Evolutionary conservation across 1,140 invertebrate species (phyloP), one percentile per base, ranked within the genome.

Genomic region (Cyrtorhinus lividipennis): DNA sequence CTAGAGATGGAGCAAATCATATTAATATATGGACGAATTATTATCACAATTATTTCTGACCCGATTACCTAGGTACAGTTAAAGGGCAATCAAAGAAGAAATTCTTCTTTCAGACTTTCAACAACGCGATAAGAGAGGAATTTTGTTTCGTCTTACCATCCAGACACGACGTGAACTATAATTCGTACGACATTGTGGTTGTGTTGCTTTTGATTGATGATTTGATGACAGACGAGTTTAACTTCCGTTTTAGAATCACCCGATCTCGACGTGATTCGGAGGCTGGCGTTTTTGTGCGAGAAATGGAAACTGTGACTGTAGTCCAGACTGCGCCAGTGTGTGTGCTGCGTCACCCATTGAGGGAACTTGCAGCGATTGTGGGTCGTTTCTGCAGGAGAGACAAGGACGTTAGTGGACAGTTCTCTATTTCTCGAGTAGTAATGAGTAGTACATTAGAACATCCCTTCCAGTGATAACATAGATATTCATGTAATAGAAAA

Each of bases 261-360:
- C 22, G 67, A 62, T 0, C 66, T 65, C 1, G 64, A 66, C 24
- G 71, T 64, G n/a, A 71, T 69, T 0, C 83, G 27, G 2, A 89
- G 75, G 0, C 84, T 85, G 0, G 84, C 83, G 68, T 88, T 88
- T 69, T 81, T 80, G 63, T 82, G 81, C 57, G 84, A 83, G 70
- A 88, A 86, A 61, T 81, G 82, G 72, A 86, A 88, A 20, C 82
- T 81, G 67, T 82, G 81, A 12, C 79, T 78, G 64, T 85, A 80
- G 71, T 90, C 86, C 62, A 90, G 75, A 62, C 85, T 87, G 71
- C 86, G 82, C 87, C 87, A 90, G 44, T 86, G 87, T 64, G 82
- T 81, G 65, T 86, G 83, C 15, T 81, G 79, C 56, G 83, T 83
- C 57, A 89, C 78, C 87, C 87, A 90, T 24, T 73, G 71, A 0